A percentile compares a stretch with the other conserved stretches of the same genome.
Conservation (phyloP, 2,113 vertebrate species). For the Brachionichthys hirsutus region DNA sequence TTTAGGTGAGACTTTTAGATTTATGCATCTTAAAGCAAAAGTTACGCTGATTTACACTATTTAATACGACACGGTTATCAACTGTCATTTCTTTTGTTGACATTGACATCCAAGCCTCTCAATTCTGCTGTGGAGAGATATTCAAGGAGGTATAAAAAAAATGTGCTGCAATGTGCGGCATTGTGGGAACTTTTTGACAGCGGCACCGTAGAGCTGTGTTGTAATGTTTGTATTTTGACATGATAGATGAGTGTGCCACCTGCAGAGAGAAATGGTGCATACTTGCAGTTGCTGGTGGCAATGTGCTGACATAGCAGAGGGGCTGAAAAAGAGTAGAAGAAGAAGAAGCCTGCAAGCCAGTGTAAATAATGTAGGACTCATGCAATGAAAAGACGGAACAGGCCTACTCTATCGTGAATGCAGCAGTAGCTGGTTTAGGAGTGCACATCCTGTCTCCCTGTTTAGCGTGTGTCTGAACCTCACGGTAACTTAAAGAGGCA, state of each 20-base stretch:
- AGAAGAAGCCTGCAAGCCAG: background rate
- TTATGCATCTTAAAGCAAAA: no score
- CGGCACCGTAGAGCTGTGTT: background rate
- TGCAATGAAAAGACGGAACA: no score
- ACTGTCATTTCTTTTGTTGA: background rate
- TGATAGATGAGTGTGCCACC: background rate
- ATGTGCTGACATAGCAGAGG: background rate
- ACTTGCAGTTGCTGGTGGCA: background rate
- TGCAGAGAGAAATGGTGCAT: conserved; percentile 11
- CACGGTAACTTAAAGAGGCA: conserved; percentile 40
- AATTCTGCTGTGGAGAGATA: background rate
- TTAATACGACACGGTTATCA: no score
- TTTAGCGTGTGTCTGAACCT: conserved; percentile 18
- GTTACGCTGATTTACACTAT: no score
- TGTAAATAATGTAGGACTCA: background rate
- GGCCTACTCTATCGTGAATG: no score
- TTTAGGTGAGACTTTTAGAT: conserved; percentile 81
- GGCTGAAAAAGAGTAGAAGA: background rate
- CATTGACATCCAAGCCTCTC: background rate
- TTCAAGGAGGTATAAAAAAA: background rate
- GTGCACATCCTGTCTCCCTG: no score
- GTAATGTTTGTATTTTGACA: conserved; percentile 5
- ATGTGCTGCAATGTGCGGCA: background rate
- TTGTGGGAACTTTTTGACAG: background rate
- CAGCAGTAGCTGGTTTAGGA: no score